Base-by-base conservation (phyloP, 2,797 vertebrate species). In the Gephyroberyx darwinii region DNA sequence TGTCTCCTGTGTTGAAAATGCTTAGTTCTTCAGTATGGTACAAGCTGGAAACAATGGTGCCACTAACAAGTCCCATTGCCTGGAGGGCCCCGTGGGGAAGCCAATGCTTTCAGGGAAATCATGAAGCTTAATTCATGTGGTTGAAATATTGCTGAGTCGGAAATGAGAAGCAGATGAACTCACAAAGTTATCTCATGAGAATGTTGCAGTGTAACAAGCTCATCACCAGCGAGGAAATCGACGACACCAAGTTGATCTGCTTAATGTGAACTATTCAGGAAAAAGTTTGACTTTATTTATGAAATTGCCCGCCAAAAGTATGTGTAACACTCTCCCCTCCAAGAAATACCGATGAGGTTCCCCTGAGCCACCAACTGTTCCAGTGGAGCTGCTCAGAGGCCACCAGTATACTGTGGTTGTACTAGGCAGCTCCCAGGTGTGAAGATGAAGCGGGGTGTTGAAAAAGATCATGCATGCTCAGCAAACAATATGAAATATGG, bases 161-260 rank as follows among this genome's bases (percentile, higher is more conserved):
- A 86, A 83, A 93, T 90, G 78, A 83, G 83, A 90, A 90, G 70
- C 92, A 93, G 90, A 91, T 90, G 89, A 83, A 77, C 72, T 80
- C 78, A 84, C 71, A 68, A 62, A 16, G 66, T 52, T 73, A 61
- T 84, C 65, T 71, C 50, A 65, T 51, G 64, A 76, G 53, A 85
- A 80, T 35, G 30, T 10, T 39, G 56, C 35, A 74, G 48, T 73
- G 16, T 67, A 67, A 53, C 20, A 73, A 53, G 45, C 16, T 59
- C 13, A 73, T 35, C 37, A 78, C 56, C 39, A 50, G 41, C 65
- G 58, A 30, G 10, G 31, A 54, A 30, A 47, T 5, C 53, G 31
- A 13, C 30, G 26, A 12, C 9, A 22, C 37, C 41, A 75, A 48
- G 80, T 77, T 78, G 31, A 79, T 59, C 26, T 26, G 1, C 74